Evolutionary conservation across 1,140 invertebrate species (phyloP), one percentile per base, ranked within the genome.

Genomic region (Drosophila lowei): DNA sequence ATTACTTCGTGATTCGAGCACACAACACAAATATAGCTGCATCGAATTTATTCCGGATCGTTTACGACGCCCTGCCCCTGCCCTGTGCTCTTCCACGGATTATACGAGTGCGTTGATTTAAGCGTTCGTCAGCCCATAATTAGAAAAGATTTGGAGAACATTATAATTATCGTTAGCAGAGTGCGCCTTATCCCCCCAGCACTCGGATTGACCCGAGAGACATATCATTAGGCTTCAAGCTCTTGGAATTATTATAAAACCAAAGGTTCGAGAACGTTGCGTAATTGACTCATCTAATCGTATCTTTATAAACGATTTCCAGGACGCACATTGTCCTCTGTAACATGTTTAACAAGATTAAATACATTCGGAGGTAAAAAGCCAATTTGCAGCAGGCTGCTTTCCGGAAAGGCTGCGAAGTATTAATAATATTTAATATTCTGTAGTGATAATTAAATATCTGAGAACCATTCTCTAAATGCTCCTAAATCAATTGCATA

Each of bases 1-100:
- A 81, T 81, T 76, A 75, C 64, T 61, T 75, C 61, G 62, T 61
- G 62, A 56, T 66, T 56, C 72, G 3, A 23, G 43, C 49, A 75
- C 52, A 58, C 60, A 47, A 57, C 55, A 52, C 77, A 42, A 43
- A 42, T 47, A 41, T 54, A 67, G 53, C 52, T 72, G 54, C 56
- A 72, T 58, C 43, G 49, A 64, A 68, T 58, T 76, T 57, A 68
- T 68, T 58, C 53, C 15, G 38, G 55, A 68, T 57, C 66, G 67
- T 84, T 86, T 61, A 86, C 70, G 77, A 80, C 77, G 16, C 57
- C 34, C 43, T 56, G 41, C 16, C 34, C 34, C 25, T 58, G 42
- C 25, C 47, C 25, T 48, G 56, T 38, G 49, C 28, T 43, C 18
- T 43, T 48, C 43, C 47, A 49, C 43, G 61, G 49, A 55, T 66